These are phyloP conservation scores for Drosophila obscura DNA, from an alignment of 1,140 invertebrate genomes.

Conservation along the genomic window DNA sequence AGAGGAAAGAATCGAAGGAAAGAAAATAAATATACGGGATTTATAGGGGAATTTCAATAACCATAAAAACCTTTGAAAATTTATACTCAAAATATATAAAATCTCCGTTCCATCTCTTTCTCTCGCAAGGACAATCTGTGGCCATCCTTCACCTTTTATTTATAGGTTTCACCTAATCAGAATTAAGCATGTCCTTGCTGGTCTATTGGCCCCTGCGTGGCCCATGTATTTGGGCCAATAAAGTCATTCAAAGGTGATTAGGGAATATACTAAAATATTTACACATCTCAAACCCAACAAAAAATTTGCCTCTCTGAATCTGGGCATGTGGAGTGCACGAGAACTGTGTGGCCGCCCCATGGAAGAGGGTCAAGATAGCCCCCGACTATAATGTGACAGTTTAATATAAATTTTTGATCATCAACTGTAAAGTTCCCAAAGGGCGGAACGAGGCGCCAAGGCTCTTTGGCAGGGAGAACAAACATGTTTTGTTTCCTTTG, in stretches of 20 bases:
- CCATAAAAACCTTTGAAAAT: no score
- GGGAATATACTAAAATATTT: constrained; percentile 60
- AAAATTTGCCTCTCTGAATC: background rate
- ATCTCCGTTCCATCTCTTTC: background rate
- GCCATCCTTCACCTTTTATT: constrained; percentile 22
- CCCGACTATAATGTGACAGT: no score
- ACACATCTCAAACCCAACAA: constrained; percentile 30
- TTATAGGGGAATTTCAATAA: no score
- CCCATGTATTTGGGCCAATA: constrained; percentile 51
- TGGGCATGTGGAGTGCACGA: constrained; percentile 37
- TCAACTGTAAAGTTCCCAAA: constrained; percentile 74
- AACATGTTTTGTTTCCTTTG: constrained; percentile 15
- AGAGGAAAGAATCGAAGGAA: background rate
- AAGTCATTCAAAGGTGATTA: constrained; percentile 66
- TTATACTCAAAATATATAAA: no score
- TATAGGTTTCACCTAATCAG: constrained; percentile 31
- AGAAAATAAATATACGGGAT: no score
- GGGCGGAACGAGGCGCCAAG: constrained; percentile 35
- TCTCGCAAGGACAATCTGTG: constrained; percentile 1
- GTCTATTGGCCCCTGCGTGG: constrained; percentile 33
- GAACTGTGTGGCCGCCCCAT: constrained; percentile 15
- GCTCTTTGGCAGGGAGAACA: background rate
- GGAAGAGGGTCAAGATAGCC: no score
- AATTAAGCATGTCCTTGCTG: constrained; percentile 21
- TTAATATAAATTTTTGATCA: constrained; percentile 54